phyloP scores from a whole-genome alignment of 1,140 invertebrate genomes.

The Lordiphosa stackelbergi region DNA sequence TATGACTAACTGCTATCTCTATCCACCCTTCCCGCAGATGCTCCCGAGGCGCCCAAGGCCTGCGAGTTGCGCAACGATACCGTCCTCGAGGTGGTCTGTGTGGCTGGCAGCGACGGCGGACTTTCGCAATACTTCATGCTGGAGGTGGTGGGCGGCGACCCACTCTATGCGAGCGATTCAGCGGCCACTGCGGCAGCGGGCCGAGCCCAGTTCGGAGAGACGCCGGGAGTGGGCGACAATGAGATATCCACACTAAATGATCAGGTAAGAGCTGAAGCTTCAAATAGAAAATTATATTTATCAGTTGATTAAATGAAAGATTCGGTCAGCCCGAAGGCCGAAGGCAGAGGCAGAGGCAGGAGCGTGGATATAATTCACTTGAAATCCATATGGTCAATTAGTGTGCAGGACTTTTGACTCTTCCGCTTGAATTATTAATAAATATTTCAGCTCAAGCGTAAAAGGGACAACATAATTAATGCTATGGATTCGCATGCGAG shows the following conservation, averaged over 20 bases:
- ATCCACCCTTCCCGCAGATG: conserved; percentile 76
- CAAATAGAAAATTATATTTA: conserved; percentile 25
- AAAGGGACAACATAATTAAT: conserved; percentile 74
- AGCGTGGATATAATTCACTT: conserved; percentile 47
- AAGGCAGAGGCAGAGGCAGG: conserved; percentile 7
- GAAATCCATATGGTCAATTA: conserved; percentile 73
- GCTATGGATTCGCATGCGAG: conserved; percentile 32
- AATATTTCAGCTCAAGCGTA: conserved; percentile 58
- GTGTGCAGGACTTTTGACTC: conserved; percentile 63
- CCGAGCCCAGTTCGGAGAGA: conserved; percentile 59
- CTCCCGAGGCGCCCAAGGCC: conserved; percentile 83
- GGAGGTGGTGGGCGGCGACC: conserved; percentile 84
- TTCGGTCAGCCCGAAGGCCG: conserved; percentile 20
- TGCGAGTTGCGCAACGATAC: conserved; percentile 84
- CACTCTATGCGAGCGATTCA: conserved; percentile 75
- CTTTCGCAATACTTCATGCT: conserved; percentile 89
- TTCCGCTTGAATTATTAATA: conserved; percentile 71
- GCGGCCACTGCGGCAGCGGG: conserved; percentile 24
- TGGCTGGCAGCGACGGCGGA: conserved; percentile 88
- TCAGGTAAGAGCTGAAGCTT: conserved; percentile 77
- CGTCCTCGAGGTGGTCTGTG: conserved; percentile 85
- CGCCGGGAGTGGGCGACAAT: conserved; percentile 78
- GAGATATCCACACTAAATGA: conserved; percentile 81
- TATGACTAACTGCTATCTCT: conserved; percentile 47
- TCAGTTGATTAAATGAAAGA: conserved; percentile 57